Percentiles rank a stretch among this genome's conserved stretches.
Conservation (phyloP, 2,888 invertebrate species). For the Drosophila nigritarsus region DNA sequence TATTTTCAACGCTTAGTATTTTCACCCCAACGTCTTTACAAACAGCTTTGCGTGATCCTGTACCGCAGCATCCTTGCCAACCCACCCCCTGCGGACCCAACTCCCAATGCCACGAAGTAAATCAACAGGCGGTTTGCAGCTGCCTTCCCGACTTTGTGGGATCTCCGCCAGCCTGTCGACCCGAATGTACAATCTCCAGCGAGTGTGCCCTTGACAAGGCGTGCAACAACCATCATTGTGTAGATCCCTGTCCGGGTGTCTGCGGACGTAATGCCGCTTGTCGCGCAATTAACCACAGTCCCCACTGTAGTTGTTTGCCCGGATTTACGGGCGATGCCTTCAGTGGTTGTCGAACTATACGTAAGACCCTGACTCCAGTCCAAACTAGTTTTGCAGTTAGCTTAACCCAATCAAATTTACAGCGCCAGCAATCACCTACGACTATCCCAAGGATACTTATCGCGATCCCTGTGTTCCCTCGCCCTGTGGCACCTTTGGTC, state of each 20-base stretch:
- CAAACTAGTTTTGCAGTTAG: not conserved
- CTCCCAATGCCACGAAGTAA: slow-evolving; percentile 87
- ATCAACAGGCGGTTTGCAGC: slow-evolving; percentile 87
- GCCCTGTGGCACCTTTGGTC: slow-evolving; percentile 88
- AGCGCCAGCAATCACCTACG: slow-evolving; percentile 63
- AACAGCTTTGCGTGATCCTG: slow-evolving; percentile 77
- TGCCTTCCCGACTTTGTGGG: slow-evolving; percentile 88
- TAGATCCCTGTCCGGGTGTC: slow-evolving; percentile 89
- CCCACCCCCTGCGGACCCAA: slow-evolving; percentile 89
- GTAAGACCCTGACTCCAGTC: slow-evolving; percentile 82
- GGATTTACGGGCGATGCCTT: slow-evolving; percentile 90
- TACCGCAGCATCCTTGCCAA: slow-evolving; percentile 86
- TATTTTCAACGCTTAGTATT: not conserved
- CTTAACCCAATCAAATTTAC: slow-evolving; percentile 48
- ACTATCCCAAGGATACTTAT: slow-evolving; percentile 66
- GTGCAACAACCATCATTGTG: slow-evolving; percentile 89
- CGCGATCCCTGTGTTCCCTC: slow-evolving; percentile 89
- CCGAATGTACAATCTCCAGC: slow-evolving; percentile 91
- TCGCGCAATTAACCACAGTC: slow-evolving; percentile 88
- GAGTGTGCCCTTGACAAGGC: slow-evolving; percentile 88
- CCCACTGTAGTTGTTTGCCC: slow-evolving; percentile 89
- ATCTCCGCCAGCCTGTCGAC: slow-evolving; percentile 90
- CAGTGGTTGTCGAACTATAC: slow-evolving; percentile 86
- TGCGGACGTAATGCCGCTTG: slow-evolving; percentile 90
- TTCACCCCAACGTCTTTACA: slow-evolving; percentile 14